A percentile compares a stretch with the other conserved stretches of the same genome.
Conservation (phyloP, 2,113 vertebrate genomes). For the Patagioenas fasciata region DNA sequence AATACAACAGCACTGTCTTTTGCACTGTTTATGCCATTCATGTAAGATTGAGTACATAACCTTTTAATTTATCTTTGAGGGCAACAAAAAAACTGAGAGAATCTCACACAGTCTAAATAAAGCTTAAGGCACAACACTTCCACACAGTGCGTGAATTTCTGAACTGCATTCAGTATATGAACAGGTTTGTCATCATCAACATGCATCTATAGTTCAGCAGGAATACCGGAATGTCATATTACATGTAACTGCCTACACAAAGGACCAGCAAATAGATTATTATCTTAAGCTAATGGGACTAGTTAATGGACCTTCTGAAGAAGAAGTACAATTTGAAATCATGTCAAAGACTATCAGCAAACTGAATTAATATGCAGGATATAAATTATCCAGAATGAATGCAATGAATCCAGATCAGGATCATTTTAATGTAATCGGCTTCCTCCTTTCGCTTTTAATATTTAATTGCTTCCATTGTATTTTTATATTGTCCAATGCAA, state of each 20-base stretch:
- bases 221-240: neutral
- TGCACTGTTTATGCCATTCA: neutral
- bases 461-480: neutral
- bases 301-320: constrained; percentile 27
- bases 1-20: neutral
- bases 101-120: neutral
- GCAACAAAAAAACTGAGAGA: neutral
- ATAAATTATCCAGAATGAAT: constrained; percentile 10
- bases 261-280: constrained; percentile 41
- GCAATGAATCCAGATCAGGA: neutral
- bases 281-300: neutral
- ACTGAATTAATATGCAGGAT: constrained; percentile 24
- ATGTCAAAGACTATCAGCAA: constrained; percentile 12
- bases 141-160: neutral
- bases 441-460: neutral
- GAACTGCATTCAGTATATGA: neutral
- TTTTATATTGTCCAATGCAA: neutral
- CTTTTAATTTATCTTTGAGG: neutral
- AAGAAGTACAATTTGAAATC: constrained; percentile 24
- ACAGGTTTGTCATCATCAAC: neutral
- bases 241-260: neutral
- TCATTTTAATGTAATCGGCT: neutral
- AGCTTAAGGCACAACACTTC: neutral
- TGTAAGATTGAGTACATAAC: neutral
- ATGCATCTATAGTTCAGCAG: neutral